phyloP scores from a whole-genome alignment of 2,888 invertebrate species.

The Agrilus biguttatus region DNA sequence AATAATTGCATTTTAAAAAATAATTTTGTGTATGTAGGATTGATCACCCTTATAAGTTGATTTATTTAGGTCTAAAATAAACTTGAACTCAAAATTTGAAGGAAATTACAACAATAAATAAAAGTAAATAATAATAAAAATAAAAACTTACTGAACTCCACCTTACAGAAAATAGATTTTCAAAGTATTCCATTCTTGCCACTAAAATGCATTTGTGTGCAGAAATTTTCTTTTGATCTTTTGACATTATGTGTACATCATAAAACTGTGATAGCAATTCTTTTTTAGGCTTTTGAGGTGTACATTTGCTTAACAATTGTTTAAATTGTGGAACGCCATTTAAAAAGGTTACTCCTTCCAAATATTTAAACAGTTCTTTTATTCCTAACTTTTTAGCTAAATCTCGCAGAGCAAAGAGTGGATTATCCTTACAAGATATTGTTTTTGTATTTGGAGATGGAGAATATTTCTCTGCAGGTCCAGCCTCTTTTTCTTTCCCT shows the following conservation, averaged over 20 bases:
- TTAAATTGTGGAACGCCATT: neutral
- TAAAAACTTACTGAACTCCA: slow-evolving; percentile 52
- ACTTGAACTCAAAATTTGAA: too few species aligned
- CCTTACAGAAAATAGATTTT: slow-evolving; percentile 64
- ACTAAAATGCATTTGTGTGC: slow-evolving; percentile 75
- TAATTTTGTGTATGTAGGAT: too few species aligned
- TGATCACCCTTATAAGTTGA: too few species aligned
- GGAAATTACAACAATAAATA: too few species aligned
- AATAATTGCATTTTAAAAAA: too few species aligned
- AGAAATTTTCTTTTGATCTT: slow-evolving; percentile 29
- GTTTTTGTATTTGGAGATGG: too few species aligned
- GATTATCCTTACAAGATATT: too few species aligned
- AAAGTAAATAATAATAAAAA: too few species aligned
- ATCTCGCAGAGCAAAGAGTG: slow-evolving; percentile 29
- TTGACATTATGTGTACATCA: slow-evolving; percentile 26
- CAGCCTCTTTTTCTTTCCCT: slow-evolving; percentile 6
- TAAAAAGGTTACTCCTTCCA: slow-evolving; percentile 29
- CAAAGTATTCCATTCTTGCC: slow-evolving; percentile 72
- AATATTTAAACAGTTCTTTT: slow-evolving; percentile 33
- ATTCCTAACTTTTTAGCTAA: slow-evolving; percentile 40
- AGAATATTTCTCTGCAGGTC: too few species aligned
- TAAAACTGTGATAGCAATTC: slow-evolving; percentile 19
- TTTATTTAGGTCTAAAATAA: too few species aligned
- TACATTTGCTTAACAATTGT: too few species aligned
- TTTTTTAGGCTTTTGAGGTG: too few species aligned